Percentiles rank a stretch among this genome's conserved stretches.
These are phyloP conservation scores for Chironomus tentans DNA, from an alignment of 2,888 invertebrate genomes.

Conservation along the genomic window DNA sequence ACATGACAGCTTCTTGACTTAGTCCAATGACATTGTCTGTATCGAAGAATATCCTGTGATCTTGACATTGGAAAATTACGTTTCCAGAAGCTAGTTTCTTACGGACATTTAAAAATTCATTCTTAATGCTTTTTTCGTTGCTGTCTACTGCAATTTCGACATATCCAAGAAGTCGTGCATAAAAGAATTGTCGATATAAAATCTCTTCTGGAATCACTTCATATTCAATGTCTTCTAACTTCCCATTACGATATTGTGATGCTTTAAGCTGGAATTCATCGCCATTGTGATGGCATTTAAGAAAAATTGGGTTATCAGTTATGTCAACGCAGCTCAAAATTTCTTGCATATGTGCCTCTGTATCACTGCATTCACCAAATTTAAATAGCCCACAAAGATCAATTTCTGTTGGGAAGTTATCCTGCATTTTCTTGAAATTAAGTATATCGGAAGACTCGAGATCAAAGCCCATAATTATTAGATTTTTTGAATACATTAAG, in stretches of 20 bases:
- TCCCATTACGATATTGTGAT: slow-evolving; percentile 61
- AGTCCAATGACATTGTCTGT: slow-evolving; percentile 39
- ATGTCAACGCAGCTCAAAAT: slow-evolving; percentile 60
- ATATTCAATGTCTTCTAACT: slow-evolving; percentile 56
- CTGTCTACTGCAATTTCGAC: slow-evolving; percentile 56
- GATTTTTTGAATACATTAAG: slow-evolving; percentile 60
- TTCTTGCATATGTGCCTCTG: slow-evolving; percentile 53
- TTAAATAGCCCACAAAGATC: slow-evolving; percentile 67
- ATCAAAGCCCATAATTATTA: slow-evolving; percentile 59
- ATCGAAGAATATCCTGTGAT: slow-evolving; percentile 40
- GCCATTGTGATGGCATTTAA: slow-evolving; percentile 47
- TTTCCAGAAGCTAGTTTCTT: slow-evolving; percentile 55
- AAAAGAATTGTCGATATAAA: slow-evolving; percentile 58
- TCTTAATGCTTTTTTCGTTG: slow-evolving; percentile 34
- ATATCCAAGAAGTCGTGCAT: slow-evolving; percentile 57
- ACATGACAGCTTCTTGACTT: slow-evolving; percentile 39
- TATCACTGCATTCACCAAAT: slow-evolving; percentile 51
- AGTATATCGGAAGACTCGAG: slow-evolving; percentile 49
- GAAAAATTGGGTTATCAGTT: slow-evolving; percentile 67
- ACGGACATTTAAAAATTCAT: neutral
- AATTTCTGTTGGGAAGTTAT: slow-evolving; percentile 65
- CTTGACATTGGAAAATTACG: slow-evolving; percentile 59
- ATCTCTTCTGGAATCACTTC: slow-evolving; percentile 54
- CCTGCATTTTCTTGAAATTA: slow-evolving; percentile 45
- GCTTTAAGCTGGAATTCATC: slow-evolving; percentile 52